Percentiles rank a stretch among this genome's conserved stretches.
Evolutionary conservation across 2,797 vertebrate genomes (phyloP).

Genomic region (Acrossocheilus fasciatus): DNA sequence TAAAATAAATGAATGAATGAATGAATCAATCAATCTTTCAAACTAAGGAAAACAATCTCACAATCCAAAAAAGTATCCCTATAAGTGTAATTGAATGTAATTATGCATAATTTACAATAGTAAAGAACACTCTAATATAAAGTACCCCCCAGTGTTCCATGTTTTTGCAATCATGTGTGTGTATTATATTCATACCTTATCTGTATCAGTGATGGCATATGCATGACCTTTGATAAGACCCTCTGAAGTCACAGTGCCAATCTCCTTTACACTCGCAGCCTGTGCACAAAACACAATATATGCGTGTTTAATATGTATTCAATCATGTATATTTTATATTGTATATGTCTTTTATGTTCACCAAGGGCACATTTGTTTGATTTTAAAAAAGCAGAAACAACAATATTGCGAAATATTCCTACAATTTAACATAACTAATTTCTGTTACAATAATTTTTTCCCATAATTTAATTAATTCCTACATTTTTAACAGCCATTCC

Average conservation of each 20-base stretch:
- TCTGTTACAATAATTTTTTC: neutral
- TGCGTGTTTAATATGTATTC: neutral
- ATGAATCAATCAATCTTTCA: no score
- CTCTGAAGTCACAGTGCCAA: slow-evolving; percentile 74
- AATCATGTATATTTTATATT: neutral
- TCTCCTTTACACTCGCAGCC: slow-evolving; percentile 72
- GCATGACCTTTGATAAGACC: slow-evolving; percentile 88
- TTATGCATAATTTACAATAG: neutral
- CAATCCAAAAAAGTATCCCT: neutral
- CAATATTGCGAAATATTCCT: neutral
- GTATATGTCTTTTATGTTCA: neutral
- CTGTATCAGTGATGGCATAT: slow-evolving; percentile 83
- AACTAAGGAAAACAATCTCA: neutral
- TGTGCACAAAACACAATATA: slow-evolving; percentile 57
- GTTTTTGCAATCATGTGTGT: neutral
- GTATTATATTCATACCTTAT: slow-evolving; percentile 64
- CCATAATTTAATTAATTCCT: neutral
- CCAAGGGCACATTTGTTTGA: neutral
- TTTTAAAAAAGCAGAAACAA: neutral
- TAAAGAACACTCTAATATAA: neutral
- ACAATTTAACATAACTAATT: neutral
- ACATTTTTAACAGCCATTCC: neutral
- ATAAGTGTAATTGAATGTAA: neutral
- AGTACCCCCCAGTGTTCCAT: neutral
- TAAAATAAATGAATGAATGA: no score